A percentile compares a stretch with the other conserved stretches of the same genome.
phyloP scores from a whole-genome alignment of 2,113 vertebrate species.

The Syngnathus floridae region DNA sequence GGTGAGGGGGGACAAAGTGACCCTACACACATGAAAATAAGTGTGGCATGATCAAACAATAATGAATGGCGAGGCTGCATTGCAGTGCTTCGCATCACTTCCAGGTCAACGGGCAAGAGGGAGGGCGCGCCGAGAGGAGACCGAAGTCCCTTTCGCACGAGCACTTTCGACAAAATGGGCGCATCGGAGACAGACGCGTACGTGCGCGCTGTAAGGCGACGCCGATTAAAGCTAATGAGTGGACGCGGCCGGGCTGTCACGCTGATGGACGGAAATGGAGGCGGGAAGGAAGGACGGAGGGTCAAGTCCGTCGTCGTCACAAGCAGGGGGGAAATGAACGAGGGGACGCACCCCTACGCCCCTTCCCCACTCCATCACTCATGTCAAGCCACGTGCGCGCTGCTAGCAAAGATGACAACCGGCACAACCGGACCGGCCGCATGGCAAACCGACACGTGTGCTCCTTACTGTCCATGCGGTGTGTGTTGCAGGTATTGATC shows the following conservation, averaged over 20 bases:
- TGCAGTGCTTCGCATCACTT: constrained; percentile 47
- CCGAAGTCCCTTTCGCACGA: not conserved
- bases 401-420: constrained; percentile 1
- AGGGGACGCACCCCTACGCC: constrained; percentile 43
- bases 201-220: constrained; percentile 40
- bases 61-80: not conserved
- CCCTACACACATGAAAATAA: constrained; percentile 24
- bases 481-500: not conserved
- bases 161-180: not conserved
- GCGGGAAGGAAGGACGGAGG: constrained; percentile 6
- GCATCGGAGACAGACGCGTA: constrained; percentile 2
- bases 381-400: not conserved
- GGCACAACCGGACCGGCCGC: constrained; percentile 45
- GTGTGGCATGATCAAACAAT: constrained; percentile 33
- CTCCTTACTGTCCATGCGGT: not conserved
- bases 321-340: constrained; percentile 50
- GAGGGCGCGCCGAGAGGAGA: constrained; percentile 20
- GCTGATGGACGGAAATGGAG: constrained; percentile 3
- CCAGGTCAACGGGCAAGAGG: constrained; percentile 60
- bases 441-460: constrained; percentile 18
- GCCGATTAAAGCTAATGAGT: constrained; percentile 56
- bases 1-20: constrained; percentile 51
- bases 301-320: constrained; percentile 42
- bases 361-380: constrained; percentile 28
- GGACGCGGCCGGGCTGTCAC: constrained; percentile 47